Evolutionary conservation across 2,113 vertebrate genomes (phyloP).

Genomic region (Pitta sordida): DNA sequence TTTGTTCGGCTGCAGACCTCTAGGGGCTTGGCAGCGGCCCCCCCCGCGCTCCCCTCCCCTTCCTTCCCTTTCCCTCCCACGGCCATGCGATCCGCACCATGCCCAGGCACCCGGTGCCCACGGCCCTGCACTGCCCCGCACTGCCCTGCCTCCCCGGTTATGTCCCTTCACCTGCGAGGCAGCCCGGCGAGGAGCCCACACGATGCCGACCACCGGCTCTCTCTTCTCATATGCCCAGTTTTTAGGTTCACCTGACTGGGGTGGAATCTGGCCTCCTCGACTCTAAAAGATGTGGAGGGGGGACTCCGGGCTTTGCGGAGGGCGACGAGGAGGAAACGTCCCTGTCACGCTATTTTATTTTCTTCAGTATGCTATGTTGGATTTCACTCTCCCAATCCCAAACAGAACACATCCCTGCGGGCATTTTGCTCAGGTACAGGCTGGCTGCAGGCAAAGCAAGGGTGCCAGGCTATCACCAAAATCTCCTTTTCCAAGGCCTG

Average conservation of each 20-base stretch:
- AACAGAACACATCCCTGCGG: rapidly evolving
- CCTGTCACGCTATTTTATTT: rapidly evolving
- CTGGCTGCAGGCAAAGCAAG: not conserved
- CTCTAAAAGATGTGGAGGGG: too few species aligned
- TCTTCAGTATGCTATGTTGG: not conserved
- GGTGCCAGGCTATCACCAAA: not conserved
- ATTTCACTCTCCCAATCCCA: not conserved
- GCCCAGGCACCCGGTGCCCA: not conserved
- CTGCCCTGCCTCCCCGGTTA: not conserved
- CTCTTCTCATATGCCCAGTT: not conserved
- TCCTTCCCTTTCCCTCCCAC: not conserved
- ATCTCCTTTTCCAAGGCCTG: slow-evolving; percentile 14
- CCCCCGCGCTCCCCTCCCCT: too few species aligned
- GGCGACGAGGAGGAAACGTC: rapidly evolving
- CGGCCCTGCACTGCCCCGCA: rapidly evolving
- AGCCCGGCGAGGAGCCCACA: not conserved
- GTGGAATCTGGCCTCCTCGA: not conserved
- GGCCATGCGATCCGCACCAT: not conserved
- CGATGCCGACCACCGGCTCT: not conserved
- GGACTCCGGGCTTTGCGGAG: not conserved
- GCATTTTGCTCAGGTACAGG: not conserved
- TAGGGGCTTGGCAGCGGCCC: not conserved
- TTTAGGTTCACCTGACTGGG: not conserved
- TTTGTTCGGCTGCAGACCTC: not conserved
- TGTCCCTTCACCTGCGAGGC: slow-evolving; percentile 17